A percentile compares a stretch with the other conserved stretches of the same genome.
Conservation (phyloP, 2,113 vertebrate species). For the Opisthocomus hoazin region DNA sequence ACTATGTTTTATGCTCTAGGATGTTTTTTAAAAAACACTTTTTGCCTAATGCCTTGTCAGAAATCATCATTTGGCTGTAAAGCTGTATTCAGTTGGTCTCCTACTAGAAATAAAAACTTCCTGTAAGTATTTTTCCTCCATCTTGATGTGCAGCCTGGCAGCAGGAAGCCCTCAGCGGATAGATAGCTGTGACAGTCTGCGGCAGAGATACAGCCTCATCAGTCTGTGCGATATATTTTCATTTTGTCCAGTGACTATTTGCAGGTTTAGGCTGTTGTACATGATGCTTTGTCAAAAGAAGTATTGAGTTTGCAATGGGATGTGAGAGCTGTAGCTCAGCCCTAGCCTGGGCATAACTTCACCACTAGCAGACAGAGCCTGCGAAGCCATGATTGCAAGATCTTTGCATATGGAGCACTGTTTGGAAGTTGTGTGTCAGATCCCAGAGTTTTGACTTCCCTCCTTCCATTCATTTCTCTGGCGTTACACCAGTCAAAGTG, state of each 20-base stretch:
- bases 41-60: not conserved
- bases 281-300: not conserved
- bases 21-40: not conserved
- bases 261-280: not conserved
- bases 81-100: not conserved
- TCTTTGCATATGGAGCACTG: not conserved
- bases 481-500: not conserved
- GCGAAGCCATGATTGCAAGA: not conserved
- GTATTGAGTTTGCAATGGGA: not conserved
- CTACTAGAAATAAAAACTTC: not conserved
- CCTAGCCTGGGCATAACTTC: not conserved
- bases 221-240: not conserved
- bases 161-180: not conserved
- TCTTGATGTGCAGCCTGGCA: not conserved
- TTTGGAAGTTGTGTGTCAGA: not conserved
- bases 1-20: not conserved
- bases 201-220: not conserved
- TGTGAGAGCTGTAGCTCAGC: not conserved
- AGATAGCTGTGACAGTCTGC: not conserved
- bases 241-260: not conserved
- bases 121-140: not conserved
- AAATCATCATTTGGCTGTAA: not conserved
- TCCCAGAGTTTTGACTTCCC: not conserved
- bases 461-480: not conserved
- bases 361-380: not conserved